Evolutionary conservation across 2,797 vertebrate genomes (phyloP), one percentile per base, ranked within the genome.

Genomic region (Argya squamiceps): DNA sequence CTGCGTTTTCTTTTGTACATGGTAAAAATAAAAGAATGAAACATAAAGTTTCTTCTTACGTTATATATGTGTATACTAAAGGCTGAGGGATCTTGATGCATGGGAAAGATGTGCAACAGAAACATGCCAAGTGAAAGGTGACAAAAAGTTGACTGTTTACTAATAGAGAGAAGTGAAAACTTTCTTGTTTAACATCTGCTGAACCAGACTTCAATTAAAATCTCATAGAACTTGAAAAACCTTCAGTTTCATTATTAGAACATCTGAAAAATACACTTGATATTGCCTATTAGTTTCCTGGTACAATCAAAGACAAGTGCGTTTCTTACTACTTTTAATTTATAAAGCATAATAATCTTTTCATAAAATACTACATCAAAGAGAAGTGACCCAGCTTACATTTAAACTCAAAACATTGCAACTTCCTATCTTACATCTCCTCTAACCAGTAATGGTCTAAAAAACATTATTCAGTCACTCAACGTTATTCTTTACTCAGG

Each of bases 1-100:
- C 20, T 59, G 18, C 21, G 15, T 47, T 50, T 75, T 43, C 12
- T 52, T 52, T 14, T 2, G 0, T 2, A 41, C 0, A 3, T 11
- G 44, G 41, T 20, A 36, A 59, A 70, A 49, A 74, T n/a, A 34
- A 34, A 32, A 43, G 16, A 74, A 37, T 3, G 8, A 2, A 24
- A 22, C 3, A 1, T 2, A 11, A 11, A 30, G 29, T 37, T 75
- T 65, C 43, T 62, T 88, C n/a, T 91, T 71, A 46, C 6, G 37
- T 12, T 32, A 43, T 5, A 2, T 26, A 26, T 5, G 7, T 6
- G 2, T 11, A 14, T 11, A 73, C 9, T 44, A 58, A 71, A 84
- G 39, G 19, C 29, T 62, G n/a, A 74, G 37, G 15, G n/a, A 74
- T 34, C 8, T 12, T 23, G 19, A 64, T 12, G 14, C 17, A n/a